Evolutionary conservation across 2,797 vertebrate species (phyloP), one percentile per base, ranked within the genome.

Genomic region (Acipenser transmontanus): DNA sequence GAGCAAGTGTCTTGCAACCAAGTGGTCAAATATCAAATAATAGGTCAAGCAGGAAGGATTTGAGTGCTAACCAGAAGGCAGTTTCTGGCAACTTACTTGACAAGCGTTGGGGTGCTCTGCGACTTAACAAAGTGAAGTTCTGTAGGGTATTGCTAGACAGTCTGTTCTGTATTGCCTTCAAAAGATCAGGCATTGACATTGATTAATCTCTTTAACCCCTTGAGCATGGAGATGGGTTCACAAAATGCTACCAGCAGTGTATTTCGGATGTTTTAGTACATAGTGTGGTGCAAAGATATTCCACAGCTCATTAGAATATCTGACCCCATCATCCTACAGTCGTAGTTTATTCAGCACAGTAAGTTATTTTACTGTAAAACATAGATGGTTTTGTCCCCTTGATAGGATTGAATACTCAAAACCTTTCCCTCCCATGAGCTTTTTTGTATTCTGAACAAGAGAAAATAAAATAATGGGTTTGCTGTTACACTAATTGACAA

Each of bases 1-100:
- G 90, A 92, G 89, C 89, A 92, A 92, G 89, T 92, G 91, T 92
- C 91, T 92, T 86, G 86, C 89, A 92, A 88, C 88, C 89, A 89
- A 92, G 87, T 90, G 91, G 91, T 92, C 91, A 92, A 91, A 92
- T 91, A 92, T 91, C 91, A 92, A 91, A 91, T 90, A 90, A 92
- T 91, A 92, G 91, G 91, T 92, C 91, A 92, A 89, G 87, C 88
- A 89, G 88, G 89, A 90, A 91, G 84, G 87, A 91, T 73, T 85
- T 82, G 87, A 86, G 89, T 86, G 86, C 87, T 89, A 87, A 89
- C 87, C 89, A 89, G 87, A 85, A 83, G 89, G 88, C 88, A 87
- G 88, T 84, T 90, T 88, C 88, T 87, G 85, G 90, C 89, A 94
- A 92, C 87, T 90, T 86, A 87, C 85, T 90, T 93, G 93, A 93